Evolutionary conservation across 2,888 invertebrate species (phyloP), one percentile per base, ranked within the genome.

Genomic region (Amiota mariae): DNA sequence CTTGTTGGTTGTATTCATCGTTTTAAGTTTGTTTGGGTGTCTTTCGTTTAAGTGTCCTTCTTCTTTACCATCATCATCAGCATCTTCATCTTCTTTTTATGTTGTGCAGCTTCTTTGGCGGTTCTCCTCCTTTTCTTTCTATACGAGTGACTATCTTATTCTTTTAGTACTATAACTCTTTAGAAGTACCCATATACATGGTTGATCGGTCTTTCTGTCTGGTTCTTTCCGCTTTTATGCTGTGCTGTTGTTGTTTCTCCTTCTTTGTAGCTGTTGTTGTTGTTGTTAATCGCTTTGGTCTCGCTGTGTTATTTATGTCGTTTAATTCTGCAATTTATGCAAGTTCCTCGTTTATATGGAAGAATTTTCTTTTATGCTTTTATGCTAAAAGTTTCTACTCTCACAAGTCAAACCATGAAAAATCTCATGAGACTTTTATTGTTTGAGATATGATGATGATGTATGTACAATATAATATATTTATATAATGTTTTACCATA

Each of bases 271-370:
- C 46, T 36, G 24, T 13, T 24, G 66, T 20, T 48, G 47, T 48
- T 66, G 66, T 61, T 61, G 71, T 71, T 71, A 64, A 71, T 63
- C 71, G 71, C 46, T 64, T 73, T 76, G 74, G 76, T 68, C 24
- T 74, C 77, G 79, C 75, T 77, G 77, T 76, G 78, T 78, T 77
- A 79, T 80, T 80, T 79, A 77, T 80, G 79, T 76, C 77, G 74
- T 73, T 79, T 76, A 73, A 76, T 79, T 75, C 77, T 75, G 76
- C 75, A 77, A 79, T 80, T 79, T 79, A 79, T 78, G 78, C 75
- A 77, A 54, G 51, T 68, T 54, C 24, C 24, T 20, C 24, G 15
- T 71, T 48, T 48, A 59, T 36, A 36, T 36, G 36, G 6, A 36
- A 36, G 2, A 54, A 54, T 2, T 36, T 36, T 36, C 36, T 36